Evolutionary conservation across 2,797 vertebrate species (phyloP).

Genomic region (Gymnoscopelus microlampas): DNA sequence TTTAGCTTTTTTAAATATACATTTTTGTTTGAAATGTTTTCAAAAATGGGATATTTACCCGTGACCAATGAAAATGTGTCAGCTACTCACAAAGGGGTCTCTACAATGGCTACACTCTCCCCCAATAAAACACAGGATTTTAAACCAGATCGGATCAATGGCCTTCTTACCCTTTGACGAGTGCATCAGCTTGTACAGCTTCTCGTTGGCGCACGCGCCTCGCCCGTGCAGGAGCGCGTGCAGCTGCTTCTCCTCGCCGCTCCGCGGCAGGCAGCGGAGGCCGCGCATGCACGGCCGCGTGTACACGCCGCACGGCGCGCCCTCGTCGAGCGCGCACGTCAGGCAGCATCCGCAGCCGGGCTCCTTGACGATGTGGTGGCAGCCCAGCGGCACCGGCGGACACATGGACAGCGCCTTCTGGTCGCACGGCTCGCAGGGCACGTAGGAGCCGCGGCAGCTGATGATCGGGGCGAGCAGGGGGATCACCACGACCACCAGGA

Average conservation of each 20-base stretch:
- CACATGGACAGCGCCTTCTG: slow-evolving; percentile 90
- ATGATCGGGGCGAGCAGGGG: slow-evolving; percentile 78
- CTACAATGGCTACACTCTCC: too few relatives aligned
- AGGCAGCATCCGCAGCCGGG: slow-evolving; percentile 96
- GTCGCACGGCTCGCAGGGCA: slow-evolving; percentile 94
- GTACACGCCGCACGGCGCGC: slow-evolving; percentile 93
- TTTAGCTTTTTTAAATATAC: too few relatives aligned
- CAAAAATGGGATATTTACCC: too few relatives aligned
- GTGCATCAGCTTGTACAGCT: slow-evolving; percentile 85
- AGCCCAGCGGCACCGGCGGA: slow-evolving; percentile 88
- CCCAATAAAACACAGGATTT: neutral
- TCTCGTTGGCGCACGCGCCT: slow-evolving; percentile 91
- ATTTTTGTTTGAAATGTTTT: too few relatives aligned
- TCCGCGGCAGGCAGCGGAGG: slow-evolving; percentile 91
- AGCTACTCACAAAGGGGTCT: too few relatives aligned
- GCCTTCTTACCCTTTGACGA: slow-evolving; percentile 66
- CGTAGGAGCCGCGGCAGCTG: slow-evolving; percentile 84
- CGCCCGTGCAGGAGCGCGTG: slow-evolving; percentile 93
- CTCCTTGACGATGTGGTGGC: slow-evolving; percentile 90
- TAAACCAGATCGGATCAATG: too few relatives aligned
- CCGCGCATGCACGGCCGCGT: slow-evolving; percentile 91
- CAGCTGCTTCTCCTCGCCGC: slow-evolving; percentile 94
- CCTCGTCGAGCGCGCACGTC: slow-evolving; percentile 93
- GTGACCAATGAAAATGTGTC: too few relatives aligned
- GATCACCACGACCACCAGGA: slow-evolving; percentile 66